phyloP scores from a whole-genome alignment of 2,888 invertebrate species.

The Macropis europaea region DNA sequence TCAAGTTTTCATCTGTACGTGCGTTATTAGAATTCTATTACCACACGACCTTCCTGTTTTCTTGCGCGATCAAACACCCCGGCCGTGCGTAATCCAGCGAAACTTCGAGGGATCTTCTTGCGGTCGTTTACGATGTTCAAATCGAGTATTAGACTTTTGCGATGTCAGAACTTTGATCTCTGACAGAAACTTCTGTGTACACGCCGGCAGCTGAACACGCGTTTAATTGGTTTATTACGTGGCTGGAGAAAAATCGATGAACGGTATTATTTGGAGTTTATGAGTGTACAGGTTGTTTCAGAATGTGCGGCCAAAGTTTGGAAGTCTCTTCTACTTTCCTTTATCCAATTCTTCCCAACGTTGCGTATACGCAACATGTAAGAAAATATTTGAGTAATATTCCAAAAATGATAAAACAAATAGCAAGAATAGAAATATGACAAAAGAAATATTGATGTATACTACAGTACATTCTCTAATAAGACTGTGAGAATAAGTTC shows the following conservation, averaged over 20 bases:
- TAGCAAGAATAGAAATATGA: no score
- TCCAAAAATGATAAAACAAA: no score
- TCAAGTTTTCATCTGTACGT: constrained; percentile 19
- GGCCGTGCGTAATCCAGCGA: not conserved
- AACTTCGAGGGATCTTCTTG: not conserved
- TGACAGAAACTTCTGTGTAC: not conserved
- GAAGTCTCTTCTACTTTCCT: no score
- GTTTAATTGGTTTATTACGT: not conserved
- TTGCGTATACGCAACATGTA: no score
- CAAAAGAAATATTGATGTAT: no score
- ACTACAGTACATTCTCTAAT: no score
- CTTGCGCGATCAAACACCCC: not conserved
- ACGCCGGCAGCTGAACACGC: not conserved
- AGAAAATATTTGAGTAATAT: no score
- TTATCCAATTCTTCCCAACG: no score
- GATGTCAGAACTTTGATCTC: not conserved
- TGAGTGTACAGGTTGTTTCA: no score
- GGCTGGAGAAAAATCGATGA: not conserved
- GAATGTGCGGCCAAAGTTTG: no score
- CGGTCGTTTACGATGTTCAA: not conserved
- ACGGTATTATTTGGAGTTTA: not conserved
- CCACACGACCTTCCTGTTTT: not conserved
- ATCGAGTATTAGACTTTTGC: not conserved
- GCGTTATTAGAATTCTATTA: constrained; percentile 30
- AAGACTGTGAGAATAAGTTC: no score